These are phyloP conservation scores for Scaptomyza montana DNA, from an alignment of 1,140 invertebrate species.

Conservation along the genomic window DNA sequence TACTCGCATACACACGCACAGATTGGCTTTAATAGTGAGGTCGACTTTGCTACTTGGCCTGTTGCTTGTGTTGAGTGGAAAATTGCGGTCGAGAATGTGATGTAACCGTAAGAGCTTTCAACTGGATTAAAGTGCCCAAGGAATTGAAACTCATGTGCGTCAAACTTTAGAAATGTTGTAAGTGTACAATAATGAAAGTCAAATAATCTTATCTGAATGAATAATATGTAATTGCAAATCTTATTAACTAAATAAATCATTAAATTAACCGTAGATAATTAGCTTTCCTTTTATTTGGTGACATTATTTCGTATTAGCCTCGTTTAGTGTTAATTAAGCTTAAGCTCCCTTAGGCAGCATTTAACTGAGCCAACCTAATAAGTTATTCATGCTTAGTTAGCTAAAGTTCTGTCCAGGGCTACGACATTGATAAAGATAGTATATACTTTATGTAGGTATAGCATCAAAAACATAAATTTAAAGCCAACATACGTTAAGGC, in stretches of 20 bases:
- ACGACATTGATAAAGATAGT: neutral
- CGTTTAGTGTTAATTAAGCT: conserved; percentile 31
- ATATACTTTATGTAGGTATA: neutral
- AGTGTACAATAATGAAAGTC: neutral
- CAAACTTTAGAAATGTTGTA: conserved; percentile 10
- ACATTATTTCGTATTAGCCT: neutral
- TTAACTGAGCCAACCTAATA: conserved; percentile 38
- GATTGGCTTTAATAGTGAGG: conserved; percentile 52
- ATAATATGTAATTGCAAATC: neutral
- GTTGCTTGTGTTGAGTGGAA: conserved; percentile 35
- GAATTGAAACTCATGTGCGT: conserved; percentile 2
- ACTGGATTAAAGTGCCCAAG: conserved; percentile 17
- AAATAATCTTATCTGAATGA: neutral
- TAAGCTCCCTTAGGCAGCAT: conserved; percentile 15
- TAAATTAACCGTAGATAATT: neutral
- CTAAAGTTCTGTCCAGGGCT: conserved; percentile 7
- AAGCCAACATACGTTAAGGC: neutral
- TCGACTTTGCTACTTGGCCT: neutral
- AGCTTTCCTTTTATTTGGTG: neutral
- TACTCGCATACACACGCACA: conserved; percentile 1
- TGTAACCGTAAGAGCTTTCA: conserved; percentile 34
- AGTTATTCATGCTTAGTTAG: conserved; percentile 38
- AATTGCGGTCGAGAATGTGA: conserved; percentile 43
- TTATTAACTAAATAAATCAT: neutral
- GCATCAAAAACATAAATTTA: conserved; percentile 16